A percentile compares a stretch with the other conserved stretches of the same genome.
Conservation (phyloP, 2,113 vertebrate genomes). For the Mastomys natalensis region DNA sequence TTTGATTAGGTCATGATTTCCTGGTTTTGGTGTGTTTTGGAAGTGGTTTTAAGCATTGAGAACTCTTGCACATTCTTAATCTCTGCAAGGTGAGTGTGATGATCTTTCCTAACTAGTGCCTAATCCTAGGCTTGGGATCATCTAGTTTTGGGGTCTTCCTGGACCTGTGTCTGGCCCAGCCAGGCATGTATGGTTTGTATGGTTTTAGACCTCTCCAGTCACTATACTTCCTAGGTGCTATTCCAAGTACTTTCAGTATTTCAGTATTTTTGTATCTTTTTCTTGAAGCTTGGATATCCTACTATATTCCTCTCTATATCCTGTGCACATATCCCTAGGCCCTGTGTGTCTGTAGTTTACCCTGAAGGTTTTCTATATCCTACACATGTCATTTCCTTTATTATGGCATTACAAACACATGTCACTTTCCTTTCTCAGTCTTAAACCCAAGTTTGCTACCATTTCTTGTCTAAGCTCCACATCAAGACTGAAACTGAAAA, state of each 20-base stretch:
- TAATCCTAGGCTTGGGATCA: neutral
- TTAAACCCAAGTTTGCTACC: neutral
- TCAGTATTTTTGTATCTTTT: neutral
- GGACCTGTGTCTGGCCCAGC: neutral
- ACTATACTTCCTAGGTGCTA: neutral
- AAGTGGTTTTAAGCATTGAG: neutral
- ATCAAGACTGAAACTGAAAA: neutral
- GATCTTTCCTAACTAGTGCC: neutral
- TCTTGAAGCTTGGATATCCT: neutral
- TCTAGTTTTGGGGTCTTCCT: neutral
- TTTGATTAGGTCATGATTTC: neutral
- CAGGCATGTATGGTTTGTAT: neutral
- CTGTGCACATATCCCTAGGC: neutral
- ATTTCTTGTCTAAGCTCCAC: neutral
- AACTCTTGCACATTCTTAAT: neutral
- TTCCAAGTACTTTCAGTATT: neutral
- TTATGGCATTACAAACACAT: too few relatives aligned
- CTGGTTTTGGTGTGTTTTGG: neutral
- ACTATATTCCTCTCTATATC: neutral
- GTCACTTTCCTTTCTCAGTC: neutral
- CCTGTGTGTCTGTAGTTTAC: neutral
- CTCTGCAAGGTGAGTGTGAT: neutral
- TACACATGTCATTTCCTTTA: neutral
- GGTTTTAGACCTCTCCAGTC: neutral
- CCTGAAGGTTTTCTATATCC: neutral